Evolutionary conservation across 2,797 vertebrate genomes (phyloP).

Genomic region (Peromyscus eremicus): DNA sequence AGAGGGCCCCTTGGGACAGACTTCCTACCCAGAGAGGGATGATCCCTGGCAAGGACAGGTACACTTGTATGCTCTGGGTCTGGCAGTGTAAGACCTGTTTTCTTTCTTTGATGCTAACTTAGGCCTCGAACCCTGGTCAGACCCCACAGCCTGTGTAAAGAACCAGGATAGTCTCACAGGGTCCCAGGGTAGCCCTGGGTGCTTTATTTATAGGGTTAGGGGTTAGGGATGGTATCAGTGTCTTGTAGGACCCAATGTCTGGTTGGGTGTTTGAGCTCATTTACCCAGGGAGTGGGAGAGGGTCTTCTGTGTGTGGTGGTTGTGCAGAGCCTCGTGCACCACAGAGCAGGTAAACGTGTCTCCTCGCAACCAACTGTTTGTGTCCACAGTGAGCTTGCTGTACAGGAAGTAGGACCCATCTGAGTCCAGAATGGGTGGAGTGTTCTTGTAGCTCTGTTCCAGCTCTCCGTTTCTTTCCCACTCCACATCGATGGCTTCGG

Average conservation of each 20-base stretch:
- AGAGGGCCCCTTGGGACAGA: not conserved
- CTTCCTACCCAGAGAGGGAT: no score
- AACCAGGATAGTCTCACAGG: slow-evolving; percentile 60
- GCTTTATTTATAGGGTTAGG: slow-evolving; percentile 73
- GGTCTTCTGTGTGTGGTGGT: slow-evolving; percentile 79
- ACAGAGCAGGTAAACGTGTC: slow-evolving; percentile 84
- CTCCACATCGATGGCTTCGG: slow-evolving; percentile 85
- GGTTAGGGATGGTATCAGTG: not conserved
- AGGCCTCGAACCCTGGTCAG: not conserved
- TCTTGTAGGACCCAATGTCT: not conserved
- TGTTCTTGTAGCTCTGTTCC: not conserved
- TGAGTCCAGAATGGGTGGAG: rapidly evolving
- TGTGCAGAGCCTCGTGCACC: slow-evolving; percentile 86
- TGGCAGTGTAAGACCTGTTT: rapidly evolving
- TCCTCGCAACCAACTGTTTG: not conserved
- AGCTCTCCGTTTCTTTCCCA: slow-evolving; percentile 79
- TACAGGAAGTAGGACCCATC: slow-evolving; percentile 83
- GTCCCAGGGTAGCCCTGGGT: slow-evolving; percentile 63
- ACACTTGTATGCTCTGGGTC: not conserved
- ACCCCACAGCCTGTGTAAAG: not conserved
- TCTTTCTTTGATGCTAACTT: not conserved
- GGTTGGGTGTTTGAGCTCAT: slow-evolving; percentile 14
- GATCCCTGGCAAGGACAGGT: not conserved
- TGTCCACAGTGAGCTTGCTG: slow-evolving; percentile 84
- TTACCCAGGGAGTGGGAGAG: slow-evolving; percentile 78